phyloP scores from a whole-genome alignment of 1,140 invertebrate genomes.

The Oryctes rhinoceros region DNA sequence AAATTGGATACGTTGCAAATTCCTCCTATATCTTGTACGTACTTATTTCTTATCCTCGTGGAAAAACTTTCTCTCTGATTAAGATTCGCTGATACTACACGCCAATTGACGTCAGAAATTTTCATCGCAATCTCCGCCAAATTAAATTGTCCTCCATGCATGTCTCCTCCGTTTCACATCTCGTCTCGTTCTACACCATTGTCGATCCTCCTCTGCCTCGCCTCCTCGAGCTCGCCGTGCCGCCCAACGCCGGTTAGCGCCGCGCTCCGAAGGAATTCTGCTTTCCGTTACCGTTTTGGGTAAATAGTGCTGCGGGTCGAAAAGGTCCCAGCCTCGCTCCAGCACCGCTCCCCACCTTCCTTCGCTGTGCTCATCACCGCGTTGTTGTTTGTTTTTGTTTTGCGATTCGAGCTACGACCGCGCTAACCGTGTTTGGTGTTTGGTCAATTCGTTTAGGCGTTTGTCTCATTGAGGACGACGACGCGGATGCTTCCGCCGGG shows the following conservation, averaged over 20 bases:
- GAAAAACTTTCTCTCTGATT: conserved; percentile 21
- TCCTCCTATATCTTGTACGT: not conserved
- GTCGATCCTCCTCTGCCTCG: not conserved
- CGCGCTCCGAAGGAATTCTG: not conserved
- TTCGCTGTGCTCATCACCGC: not conserved
- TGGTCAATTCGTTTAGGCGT: conserved; percentile 55
- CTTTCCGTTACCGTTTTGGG: conserved; percentile 23
- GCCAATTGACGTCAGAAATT: conserved; percentile 25
- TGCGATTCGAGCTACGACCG: conserved; percentile 50
- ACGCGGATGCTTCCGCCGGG: not conserved
- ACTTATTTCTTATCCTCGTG: not conserved
- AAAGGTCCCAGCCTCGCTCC: not conserved
- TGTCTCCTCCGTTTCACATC: not conserved
- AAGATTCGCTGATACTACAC: conserved; percentile 15
- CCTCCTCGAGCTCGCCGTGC: not conserved
- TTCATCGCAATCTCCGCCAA: conserved; percentile 35
- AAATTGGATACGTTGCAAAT: too few species aligned
- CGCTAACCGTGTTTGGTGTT: conserved; percentile 55
- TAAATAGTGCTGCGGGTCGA: conserved; percentile 1
- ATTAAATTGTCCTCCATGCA: conserved; percentile 30
- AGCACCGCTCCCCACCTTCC: too few species aligned
- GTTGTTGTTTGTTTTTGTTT: conserved; percentile 44
- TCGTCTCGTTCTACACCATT: not conserved
- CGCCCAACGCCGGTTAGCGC: not conserved
- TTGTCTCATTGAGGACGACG: conserved; percentile 48